Evolutionary conservation across 2,797 vertebrate genomes (phyloP), one percentile per base, ranked within the genome.

Genomic region (Rhodeus uyekii): DNA sequence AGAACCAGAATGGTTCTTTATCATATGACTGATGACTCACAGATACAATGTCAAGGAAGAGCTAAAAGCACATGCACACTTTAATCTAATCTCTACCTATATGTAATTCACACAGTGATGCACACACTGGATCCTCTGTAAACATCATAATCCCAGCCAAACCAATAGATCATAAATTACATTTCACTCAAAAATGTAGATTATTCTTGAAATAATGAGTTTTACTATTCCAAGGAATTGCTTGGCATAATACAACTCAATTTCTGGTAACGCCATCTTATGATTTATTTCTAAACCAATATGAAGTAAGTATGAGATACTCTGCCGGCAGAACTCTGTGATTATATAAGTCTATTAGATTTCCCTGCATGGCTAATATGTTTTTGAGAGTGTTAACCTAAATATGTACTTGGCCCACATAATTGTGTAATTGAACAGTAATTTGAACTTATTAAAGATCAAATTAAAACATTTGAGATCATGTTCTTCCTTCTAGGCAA

Each of bases 281-380:
- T 29, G 61, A 69, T 63, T 3, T 53, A 19, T 64, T 19, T 72
- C 8, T 39, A 24, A n/a, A 4, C 29, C 69, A 48, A n/a, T 14
- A 64, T 81, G 80, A 81, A 46, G 44, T 16, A 64, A 74, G 16
- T 65, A 63, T 75, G 60, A 75, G 39, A 61, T 50, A n/a, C 22
- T 64, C 69, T 38, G 44, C 24, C 6, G 36, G 34, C 18, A 74
- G 71, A 55, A 75, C 58, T 74, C 79, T 63, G 75, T 24, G 60
- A 81, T 81, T 81, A n/a, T n/a, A n/a, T n/a, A 29, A 13, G 24
- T 13, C 55, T 3, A 75, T 64, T 55, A 36, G 71, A 81, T 81
- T 81, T 48, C 32, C 60, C 80, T 75, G 24, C 34, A 32, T 42
- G 69, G 34, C 44, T 64, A n/a, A 74, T 4, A 36, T 73, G 46